Evolutionary conservation across 2,113 vertebrate species (phyloP).

Genomic region (Alectura lathami): DNA sequence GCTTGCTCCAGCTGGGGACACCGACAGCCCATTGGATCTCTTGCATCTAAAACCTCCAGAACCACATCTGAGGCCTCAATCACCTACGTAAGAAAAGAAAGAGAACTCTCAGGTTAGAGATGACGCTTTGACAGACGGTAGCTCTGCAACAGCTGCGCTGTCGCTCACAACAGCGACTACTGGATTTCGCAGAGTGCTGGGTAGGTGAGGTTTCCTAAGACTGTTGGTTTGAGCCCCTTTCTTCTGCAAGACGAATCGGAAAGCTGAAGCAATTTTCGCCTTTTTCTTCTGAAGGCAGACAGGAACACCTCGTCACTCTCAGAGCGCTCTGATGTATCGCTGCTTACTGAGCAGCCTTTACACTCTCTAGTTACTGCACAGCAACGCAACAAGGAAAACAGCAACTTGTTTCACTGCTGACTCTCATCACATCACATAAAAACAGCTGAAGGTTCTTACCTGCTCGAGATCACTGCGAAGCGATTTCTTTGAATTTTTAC

Average conservation of each 20-base stretch:
- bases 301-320: neutral
- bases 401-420: neutral
- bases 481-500: conserved; percentile 79
- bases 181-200: neutral
- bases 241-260: neutral
- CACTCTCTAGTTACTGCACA: neutral
- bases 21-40: conserved; percentile 91
- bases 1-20: conserved; percentile 91
- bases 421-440: neutral
- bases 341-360: neutral
- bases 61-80: conserved; percentile 89
- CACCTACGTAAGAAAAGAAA: conserved; percentile 75
- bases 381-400: neutral
- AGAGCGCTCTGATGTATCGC: neutral
- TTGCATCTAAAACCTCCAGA: conserved; percentile 93
- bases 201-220: neutral
- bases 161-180: neutral
- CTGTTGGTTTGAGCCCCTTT: neutral
- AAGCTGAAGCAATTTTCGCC: neutral
- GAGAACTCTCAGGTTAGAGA: neutral
- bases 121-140: neutral
- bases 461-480: conserved; percentile 87
- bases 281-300: neutral
- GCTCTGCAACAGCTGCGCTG: neutral
- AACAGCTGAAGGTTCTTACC: conserved; percentile 66